Base-by-base conservation (phyloP, 2,797 vertebrate species). In the Allobates femoralis region DNA sequence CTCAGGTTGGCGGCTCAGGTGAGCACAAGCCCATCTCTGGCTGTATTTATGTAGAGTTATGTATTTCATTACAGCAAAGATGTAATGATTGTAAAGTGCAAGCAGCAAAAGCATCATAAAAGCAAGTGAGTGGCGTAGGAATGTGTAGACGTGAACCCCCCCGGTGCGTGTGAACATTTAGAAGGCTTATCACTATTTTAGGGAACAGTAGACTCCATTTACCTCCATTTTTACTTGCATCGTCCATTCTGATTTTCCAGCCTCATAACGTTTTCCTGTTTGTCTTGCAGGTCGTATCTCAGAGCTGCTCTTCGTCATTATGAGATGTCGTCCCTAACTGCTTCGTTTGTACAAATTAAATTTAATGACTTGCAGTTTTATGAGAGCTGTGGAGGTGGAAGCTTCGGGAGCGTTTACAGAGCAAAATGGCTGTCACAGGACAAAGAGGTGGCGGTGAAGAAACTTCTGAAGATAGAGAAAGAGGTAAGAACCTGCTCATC, bases 361-460 rank as follows among this genome's bases (percentile, higher is more conserved):
- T 99, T 98, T 86, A 95, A 97, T 92, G 98, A 99, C 95, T 95
- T 99, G 94, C 94, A 95, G 94, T 99, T 99, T 94, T 96, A 96
- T 79, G 98, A 99, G 95, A 99, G 98, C 96, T 99, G 98, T 50
- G 98, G 98, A 19, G 98, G 97, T 87, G 98, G 98, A 89, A 99
- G 98, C 94, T 99, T 99, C 2, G 98, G 98, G 85, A 99, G 98
- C 41, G 98, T 99, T 90, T 99, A 99, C 94, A 94, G 98, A 93
- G 98, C 98, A 93, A 95, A 94, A 96, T 99, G 98, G 98, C 95
- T 98, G 94, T 98, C 98, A 73, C 96, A 96, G 94, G 97, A 99
- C 94, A 99, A 98, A 95, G 98, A 99, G 94, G 98, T 99, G 94
- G 98, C 98, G 32, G 98, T 99, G 90, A 99, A 99, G 94, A 99